phyloP scores from a whole-genome alignment of 2,888 invertebrate species.

The Portevinia maculata region DNA sequence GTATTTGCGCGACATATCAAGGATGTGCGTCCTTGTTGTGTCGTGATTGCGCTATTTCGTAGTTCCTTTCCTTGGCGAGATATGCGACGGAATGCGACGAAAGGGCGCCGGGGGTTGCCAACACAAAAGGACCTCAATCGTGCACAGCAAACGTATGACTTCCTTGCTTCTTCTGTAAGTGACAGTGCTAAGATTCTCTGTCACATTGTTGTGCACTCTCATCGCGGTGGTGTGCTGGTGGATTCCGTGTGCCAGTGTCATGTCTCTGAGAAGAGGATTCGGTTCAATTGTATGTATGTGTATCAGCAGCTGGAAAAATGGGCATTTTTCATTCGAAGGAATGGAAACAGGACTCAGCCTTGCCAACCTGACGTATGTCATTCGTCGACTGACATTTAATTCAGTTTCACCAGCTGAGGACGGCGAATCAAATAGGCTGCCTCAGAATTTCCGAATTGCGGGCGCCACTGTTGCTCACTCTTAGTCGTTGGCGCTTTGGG shows the following conservation, averaged over 20 bases:
- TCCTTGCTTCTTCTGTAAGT: conserved; percentile 57
- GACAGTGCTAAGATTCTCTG: conserved; percentile 54
- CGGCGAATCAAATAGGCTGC: conserved; percentile 69
- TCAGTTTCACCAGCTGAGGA: conserved; percentile 65
- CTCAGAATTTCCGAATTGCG: conserved; percentile 61
- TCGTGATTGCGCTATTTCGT: conserved; percentile 70
- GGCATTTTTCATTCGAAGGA: conserved; percentile 58
- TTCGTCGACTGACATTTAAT: conserved; percentile 73
- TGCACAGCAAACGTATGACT: conserved; percentile 63
- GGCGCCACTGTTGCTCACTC: conserved; percentile 63
- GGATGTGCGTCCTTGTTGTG: conserved; percentile 72
- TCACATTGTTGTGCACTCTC: conserved; percentile 59
- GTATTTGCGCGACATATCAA: conserved; percentile 73
- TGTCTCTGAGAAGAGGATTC: conserved; percentile 46
- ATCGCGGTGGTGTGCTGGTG: not conserved
- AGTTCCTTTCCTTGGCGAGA: conserved; percentile 25
- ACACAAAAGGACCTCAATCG: conserved; percentile 69
- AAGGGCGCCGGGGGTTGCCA: conserved; percentile 1
- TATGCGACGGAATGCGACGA: conserved; percentile 60
- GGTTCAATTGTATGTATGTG: conserved; percentile 49
- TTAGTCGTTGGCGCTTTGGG: conserved; percentile 22
- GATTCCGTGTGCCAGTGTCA: conserved; percentile 41
- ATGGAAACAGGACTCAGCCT: conserved; percentile 3
- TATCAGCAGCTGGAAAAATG: conserved; percentile 6
- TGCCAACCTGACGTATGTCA: conserved; percentile 62